Percentiles rank a stretch among this genome's conserved stretches.
Evolutionary conservation across 2,113 vertebrate genomes (phyloP).

Genomic region (Peucedramus taeniatus): DNA sequence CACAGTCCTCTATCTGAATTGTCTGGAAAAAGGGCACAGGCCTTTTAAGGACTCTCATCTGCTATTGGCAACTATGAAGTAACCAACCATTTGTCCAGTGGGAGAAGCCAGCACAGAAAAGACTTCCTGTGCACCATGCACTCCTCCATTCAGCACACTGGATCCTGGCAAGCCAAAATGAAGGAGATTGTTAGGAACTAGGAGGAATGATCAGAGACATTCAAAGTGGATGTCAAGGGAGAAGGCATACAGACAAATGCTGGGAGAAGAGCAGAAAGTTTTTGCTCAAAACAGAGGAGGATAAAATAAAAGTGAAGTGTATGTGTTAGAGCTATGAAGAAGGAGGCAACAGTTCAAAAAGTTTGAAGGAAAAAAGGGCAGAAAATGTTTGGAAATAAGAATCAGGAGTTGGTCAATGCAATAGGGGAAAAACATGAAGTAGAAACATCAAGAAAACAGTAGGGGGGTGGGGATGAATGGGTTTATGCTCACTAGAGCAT

Average conservation of each 20-base stretch:
- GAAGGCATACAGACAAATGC: not conserved
- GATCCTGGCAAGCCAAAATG: not conserved
- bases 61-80: not conserved
- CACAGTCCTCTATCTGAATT: not conserved
- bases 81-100: not conserved
- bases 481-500: not conserved
- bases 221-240: not conserved
- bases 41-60: not conserved
- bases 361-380: not conserved
- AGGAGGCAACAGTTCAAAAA: not conserved
- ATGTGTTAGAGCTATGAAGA: not conserved
- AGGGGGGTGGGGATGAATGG: rapidly evolving
- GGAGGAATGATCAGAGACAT: not conserved
- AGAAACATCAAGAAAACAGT: not conserved
- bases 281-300: not conserved
- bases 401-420: not conserved
- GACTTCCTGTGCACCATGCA: not conserved
- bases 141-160: not conserved
- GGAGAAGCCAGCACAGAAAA: not conserved
- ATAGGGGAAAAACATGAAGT: not conserved
- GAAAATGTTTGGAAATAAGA: not conserved
- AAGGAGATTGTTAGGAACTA: not conserved
- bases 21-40: not conserved
- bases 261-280: not conserved
- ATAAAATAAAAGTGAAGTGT: not conserved